Evolutionary conservation across 1,140 invertebrate genomes (phyloP).

Genomic region (Brachionus sp.): DNA sequence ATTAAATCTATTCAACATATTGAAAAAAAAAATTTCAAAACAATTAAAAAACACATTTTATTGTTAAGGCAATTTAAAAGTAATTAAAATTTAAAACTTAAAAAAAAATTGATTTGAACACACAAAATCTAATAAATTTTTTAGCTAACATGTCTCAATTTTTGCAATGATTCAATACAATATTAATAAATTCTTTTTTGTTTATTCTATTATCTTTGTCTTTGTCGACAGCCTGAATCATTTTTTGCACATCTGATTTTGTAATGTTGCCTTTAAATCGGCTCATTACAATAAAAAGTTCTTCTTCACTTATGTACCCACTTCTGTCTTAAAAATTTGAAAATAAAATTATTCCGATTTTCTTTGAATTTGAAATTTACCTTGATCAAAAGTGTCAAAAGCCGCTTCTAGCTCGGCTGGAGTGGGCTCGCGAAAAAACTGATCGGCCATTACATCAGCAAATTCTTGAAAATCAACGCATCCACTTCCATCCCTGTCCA

Average conservation of each 20-base stretch:
- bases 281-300: not conserved
- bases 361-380: not conserved
- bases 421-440: not conserved
- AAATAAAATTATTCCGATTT: not conserved
- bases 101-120: no score
- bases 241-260: not conserved
- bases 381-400: slow-evolving; percentile 39
- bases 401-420: slow-evolving; percentile 26
- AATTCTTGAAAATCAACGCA: slow-evolving; percentile 35
- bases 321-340: not conserved
- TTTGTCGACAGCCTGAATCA: slow-evolving; percentile 15
- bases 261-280: not conserved
- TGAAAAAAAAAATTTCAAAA: no score
- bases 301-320: slow-evolving; percentile 32
- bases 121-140: no score
- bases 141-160: no score
- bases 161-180: not conserved
- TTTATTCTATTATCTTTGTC: slow-evolving; percentile 24
- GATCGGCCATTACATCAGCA: slow-evolving; percentile 10
- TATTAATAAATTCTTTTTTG: slow-evolving; percentile 20
- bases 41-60: no score
- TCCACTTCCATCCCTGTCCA: slow-evolving; percentile 33
- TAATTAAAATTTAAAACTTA: no score
- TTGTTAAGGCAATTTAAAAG: no score
- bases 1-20: no score